Evolutionary conservation across 2,888 invertebrate species (phyloP).

Genomic region (Nebria salina): DNA sequence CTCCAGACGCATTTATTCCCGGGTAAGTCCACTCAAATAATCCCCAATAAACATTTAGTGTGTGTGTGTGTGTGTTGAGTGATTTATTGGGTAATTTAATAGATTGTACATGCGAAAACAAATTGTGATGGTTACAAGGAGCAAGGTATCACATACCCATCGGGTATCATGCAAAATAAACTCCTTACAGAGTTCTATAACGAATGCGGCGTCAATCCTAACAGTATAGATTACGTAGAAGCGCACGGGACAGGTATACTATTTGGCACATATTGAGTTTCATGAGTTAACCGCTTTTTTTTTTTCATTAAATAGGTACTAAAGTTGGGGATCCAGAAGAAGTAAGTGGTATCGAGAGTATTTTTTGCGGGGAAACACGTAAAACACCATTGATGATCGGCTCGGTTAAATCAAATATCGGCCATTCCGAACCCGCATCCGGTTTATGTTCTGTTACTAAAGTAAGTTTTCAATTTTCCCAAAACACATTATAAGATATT

Average conservation of each 20-base stretch:
- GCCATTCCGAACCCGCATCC: conserved; percentile 89
- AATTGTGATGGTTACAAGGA: conserved; percentile 60
- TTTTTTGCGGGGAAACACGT: conserved; percentile 77
- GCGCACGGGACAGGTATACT: conserved; percentile 81
- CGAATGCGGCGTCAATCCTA: conserved; percentile 77
- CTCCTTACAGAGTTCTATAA: conserved; percentile 73
- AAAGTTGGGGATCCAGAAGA: conserved; percentile 93
- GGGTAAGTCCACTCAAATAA: conserved; percentile 54
- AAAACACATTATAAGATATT: not conserved
- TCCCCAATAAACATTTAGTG: not conserved
- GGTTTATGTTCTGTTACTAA: conserved; percentile 86
- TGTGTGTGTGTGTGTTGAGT: no score
- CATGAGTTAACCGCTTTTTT: not conserved
- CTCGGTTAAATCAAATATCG: conserved; percentile 93
- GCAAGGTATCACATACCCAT: conserved; percentile 60
- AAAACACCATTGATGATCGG: conserved; percentile 83
- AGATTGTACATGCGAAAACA: conserved; percentile 56
- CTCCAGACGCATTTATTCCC: conserved; percentile 65
- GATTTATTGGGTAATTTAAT: not conserved
- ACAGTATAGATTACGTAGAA: conserved; percentile 80
- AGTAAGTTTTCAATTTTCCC: conserved; percentile 60
- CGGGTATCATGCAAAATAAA: conserved; percentile 67
- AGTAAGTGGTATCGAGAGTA: conserved; percentile 80
- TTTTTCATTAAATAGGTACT: conserved; percentile 66
- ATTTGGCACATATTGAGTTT: conserved; percentile 24